Percentiles rank a stretch among this genome's conserved stretches.
Conservation (phyloP, 2,797 vertebrate species). For the Sebastes jordani region DNA sequence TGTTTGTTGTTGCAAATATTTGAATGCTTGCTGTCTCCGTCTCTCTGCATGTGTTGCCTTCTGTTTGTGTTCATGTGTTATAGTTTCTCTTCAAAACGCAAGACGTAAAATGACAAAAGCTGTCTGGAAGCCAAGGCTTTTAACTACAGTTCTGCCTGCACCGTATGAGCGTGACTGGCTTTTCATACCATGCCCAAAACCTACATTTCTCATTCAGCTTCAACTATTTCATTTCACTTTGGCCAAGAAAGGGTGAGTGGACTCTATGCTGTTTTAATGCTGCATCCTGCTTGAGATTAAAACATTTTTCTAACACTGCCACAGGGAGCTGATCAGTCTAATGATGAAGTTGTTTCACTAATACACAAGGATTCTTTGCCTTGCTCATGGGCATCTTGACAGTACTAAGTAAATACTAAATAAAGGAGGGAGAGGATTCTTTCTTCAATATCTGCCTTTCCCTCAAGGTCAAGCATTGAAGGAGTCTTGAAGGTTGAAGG, state of each 20-base stretch:
- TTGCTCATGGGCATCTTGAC: neutral
- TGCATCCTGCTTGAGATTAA: neutral
- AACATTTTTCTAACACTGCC: neutral
- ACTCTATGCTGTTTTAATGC: neutral
- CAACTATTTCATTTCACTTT: neutral
- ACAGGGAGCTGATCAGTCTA: neutral
- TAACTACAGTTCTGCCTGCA: neutral
- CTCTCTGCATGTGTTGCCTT: neutral
- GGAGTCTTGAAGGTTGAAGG: neutral
- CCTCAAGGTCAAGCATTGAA: neutral
- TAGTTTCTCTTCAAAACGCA: neutral
- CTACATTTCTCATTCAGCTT: neutral
- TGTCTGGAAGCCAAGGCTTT: conserved; percentile 2
- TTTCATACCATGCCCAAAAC: neutral
- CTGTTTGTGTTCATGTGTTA: neutral
- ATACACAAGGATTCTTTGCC: neutral
- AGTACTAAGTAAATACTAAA: neutral
- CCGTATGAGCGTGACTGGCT: neutral
- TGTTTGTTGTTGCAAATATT: neutral
- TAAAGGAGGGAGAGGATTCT: neutral
- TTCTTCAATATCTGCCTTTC: neutral
- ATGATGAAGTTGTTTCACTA: neutral
- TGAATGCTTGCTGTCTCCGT: neutral
- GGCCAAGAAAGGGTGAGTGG: neutral
- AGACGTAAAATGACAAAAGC: neutral